phyloP scores from a whole-genome alignment of 2,888 invertebrate species.

The Drosophila emarginata region DNA sequence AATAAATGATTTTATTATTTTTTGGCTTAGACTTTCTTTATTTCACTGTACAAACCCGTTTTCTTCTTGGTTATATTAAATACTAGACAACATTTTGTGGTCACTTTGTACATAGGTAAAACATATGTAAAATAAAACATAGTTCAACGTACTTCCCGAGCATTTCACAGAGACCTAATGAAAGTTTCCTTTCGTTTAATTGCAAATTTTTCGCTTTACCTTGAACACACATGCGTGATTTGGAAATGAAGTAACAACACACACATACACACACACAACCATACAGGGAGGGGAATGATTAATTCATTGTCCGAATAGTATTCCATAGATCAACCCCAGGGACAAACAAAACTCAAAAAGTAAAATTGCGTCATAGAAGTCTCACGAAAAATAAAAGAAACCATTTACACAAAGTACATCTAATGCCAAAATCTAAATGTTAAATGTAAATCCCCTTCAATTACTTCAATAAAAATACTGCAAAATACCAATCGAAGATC shows the following conservation, averaged over 20 bases:
- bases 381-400: not conserved
- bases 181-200: slow-evolving; percentile 75
- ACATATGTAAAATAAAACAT: not conserved
- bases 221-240: slow-evolving; percentile 38
- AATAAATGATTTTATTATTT: slow-evolving; percentile 7
- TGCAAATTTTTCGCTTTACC: slow-evolving; percentile 65
- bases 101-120: slow-evolving; percentile 35
- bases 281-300: not conserved
- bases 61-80: slow-evolving; percentile 7
- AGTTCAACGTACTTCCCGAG: slow-evolving; percentile 60
- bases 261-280: not conserved
- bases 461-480: not conserved
- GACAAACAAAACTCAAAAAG: not conserved
- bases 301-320: slow-evolving; percentile 4
- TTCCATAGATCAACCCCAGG: slow-evolving; percentile 8
- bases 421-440: not conserved
- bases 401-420: not conserved
- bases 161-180: slow-evolving; percentile 47
- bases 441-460: too few relatives aligned
- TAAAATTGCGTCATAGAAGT: not conserved
- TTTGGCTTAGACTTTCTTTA: slow-evolving; percentile 7
- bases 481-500: not conserved
- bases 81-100: slow-evolving; percentile 49
- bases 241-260: slow-evolving; percentile 5
- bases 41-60: slow-evolving; percentile 52